phyloP scores from a whole-genome alignment of 2,888 invertebrate genomes.

The Epinotia brunnichana region DNA sequence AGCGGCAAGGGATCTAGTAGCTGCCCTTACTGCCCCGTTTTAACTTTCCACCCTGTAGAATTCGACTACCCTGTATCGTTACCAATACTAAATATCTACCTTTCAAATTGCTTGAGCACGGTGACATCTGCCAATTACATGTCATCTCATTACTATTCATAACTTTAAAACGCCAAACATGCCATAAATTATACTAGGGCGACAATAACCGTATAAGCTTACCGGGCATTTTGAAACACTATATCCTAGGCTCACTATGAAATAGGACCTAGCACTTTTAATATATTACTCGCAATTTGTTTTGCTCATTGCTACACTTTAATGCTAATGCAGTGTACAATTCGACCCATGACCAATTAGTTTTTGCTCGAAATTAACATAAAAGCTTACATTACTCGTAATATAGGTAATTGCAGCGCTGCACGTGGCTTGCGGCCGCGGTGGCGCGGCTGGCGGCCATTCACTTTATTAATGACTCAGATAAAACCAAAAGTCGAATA shows the following conservation, averaged over 20 bases:
- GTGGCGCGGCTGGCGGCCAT: slow-evolving; percentile 14
- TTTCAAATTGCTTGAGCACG: too few species aligned
- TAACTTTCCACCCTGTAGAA: too few species aligned
- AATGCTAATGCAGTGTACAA: neutral
- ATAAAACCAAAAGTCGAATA: slow-evolving; percentile 18
- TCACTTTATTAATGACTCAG: slow-evolving; percentile 30
- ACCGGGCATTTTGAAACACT: too few species aligned
- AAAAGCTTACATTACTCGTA: slow-evolving; percentile 28
- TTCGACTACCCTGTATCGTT: too few species aligned
- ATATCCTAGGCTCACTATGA: neutral
- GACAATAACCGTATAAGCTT: too few species aligned
- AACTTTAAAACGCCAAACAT: too few species aligned
- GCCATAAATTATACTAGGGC: too few species aligned
- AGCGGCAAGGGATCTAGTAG: too few species aligned
- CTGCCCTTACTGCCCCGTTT: too few species aligned
- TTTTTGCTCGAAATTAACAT: slow-evolving; percentile 37
- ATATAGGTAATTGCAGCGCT: slow-evolving; percentile 25
- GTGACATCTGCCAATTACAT: too few species aligned
- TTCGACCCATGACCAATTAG: slow-evolving; percentile 14
- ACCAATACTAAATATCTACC: too few species aligned
- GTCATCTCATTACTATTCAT: too few species aligned
- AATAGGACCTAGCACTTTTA: neutral
- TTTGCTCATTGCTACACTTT: neutral
- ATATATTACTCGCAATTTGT: neutral
- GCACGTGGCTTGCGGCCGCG: neutral